These are phyloP conservation scores for Thereva nobilitata DNA, from an alignment of 2,888 invertebrate genomes.

Conservation along the genomic window DNA sequence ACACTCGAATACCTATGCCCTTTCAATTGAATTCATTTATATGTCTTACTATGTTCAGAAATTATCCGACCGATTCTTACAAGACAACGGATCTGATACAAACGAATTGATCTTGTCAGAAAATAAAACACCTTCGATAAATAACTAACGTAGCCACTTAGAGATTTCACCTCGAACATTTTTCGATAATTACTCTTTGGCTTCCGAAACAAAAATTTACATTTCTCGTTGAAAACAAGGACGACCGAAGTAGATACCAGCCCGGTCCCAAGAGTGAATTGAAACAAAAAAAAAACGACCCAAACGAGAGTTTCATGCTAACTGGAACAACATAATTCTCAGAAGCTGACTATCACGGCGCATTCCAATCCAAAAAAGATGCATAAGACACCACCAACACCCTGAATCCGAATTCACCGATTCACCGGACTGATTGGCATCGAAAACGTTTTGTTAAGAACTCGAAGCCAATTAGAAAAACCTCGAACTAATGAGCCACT, in stretches of 20 bases:
- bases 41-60: too few relatives aligned
- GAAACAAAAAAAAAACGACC: constrained; percentile 22
- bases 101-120: too few relatives aligned
- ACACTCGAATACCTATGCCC: too few relatives aligned
- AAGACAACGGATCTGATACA: too few relatives aligned
- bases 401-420: constrained; percentile 31
- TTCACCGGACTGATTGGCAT: constrained; percentile 44
- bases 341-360: constrained; percentile 47
- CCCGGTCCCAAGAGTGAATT: constrained; percentile 11
- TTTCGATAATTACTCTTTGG: constrained; percentile 19
- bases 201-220: constrained; percentile 33
- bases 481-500: constrained; percentile 49
- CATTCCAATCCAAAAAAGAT: constrained; percentile 18
- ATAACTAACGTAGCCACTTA: constrained; percentile 1
- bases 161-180: constrained; percentile 16
- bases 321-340: constrained; percentile 58
- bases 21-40: too few relatives aligned
- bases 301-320: constrained; percentile 50
- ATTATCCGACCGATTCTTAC: too few relatives aligned
- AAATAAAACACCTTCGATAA: not conserved
- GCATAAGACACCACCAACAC: constrained; percentile 19
- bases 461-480: constrained; percentile 50
- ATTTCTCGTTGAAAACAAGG: constrained; percentile 26
- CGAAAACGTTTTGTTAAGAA: constrained; percentile 48
- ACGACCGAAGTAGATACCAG: constrained; percentile 40